Evolutionary conservation across 2,113 vertebrate species (phyloP).

Genomic region (Mus musculus): GRCm39 chr12:37618001-37618500

Average conservation of each 20-base stretch:
- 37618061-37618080: background rate
- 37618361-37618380: background rate
- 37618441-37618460: background rate
- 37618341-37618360: conserved; percentile 30
- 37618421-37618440: background rate
- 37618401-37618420: background rate
- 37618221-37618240: background rate
- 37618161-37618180: conserved; percentile 34
- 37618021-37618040: background rate
- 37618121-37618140: conserved; percentile 35
- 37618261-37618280: conserved; percentile 15
- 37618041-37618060: background rate
- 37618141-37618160: conserved; percentile 16
- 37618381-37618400: background rate
- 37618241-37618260: conserved; percentile 50
- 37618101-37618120: background rate
- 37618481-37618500: background rate
- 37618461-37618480: background rate
- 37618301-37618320: background rate
- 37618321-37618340: background rate
- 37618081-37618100: background rate
- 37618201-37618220: conserved; percentile 58
- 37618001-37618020: background rate
- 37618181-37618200: background rate
- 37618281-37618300: conserved; percentile 44